Conservation (phyloP, 1,140 invertebrate genomes). For the Physella acuta region DNA sequence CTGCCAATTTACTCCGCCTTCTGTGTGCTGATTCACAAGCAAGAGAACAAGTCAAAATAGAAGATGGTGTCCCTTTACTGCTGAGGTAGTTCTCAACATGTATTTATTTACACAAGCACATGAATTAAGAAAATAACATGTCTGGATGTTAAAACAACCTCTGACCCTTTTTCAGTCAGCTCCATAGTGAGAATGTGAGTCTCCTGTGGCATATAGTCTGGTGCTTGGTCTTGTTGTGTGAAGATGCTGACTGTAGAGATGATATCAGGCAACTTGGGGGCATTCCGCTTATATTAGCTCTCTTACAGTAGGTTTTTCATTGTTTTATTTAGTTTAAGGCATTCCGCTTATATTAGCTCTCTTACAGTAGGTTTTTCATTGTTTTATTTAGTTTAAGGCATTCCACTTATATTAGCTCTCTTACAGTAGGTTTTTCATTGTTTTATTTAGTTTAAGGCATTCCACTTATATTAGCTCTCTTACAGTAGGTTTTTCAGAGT, state of each 20-base stretch:
- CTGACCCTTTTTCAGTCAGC: conserved; percentile 41
- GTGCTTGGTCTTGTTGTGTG: conserved; percentile 59
- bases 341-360: no score
- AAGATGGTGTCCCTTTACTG: conserved; percentile 59
- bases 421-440: no score
- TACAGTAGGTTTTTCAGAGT: no score
- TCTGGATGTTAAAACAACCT: neutral
- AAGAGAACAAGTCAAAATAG: conserved; percentile 53
- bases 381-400: no score
- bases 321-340: no score
- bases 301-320: conserved; percentile 59
- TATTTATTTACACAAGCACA: neutral
- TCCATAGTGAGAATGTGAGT: conserved; percentile 53
- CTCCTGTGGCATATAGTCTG: conserved; percentile 57
- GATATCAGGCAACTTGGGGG: conserved; percentile 58
- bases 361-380: no score
- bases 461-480: no score
- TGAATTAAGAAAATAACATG: neutral
- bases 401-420: no score
- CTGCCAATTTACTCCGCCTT: conserved; percentile 56
- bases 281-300: conserved; percentile 57
- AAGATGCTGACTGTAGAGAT: conserved; percentile 55
- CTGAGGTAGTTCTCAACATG: conserved; percentile 45
- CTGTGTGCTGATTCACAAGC: conserved; percentile 53
- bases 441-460: no score